These are phyloP conservation scores for Tinea pellionella DNA, from an alignment of 2,888 invertebrate species.

Conservation along the genomic window DNA sequence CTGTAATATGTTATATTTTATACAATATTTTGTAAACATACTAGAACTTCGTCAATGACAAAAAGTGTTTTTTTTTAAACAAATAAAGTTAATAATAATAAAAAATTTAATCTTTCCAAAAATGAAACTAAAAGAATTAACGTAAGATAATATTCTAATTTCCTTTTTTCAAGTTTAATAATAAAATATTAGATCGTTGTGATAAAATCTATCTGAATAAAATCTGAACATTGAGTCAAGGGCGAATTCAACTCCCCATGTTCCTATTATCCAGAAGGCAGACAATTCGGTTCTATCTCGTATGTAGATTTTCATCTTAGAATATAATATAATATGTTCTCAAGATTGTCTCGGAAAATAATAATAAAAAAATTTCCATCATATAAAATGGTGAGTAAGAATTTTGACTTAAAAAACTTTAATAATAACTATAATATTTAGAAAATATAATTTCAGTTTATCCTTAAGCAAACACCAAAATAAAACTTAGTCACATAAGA, in stretches of 20 bases:
- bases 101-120: no score
- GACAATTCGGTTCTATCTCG: conserved; percentile 29
- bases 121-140: no score
- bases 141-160: neutral
- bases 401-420: no score
- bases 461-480: neutral
- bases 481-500: neutral
- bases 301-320: conserved; percentile 26
- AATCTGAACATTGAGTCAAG: conserved; percentile 13
- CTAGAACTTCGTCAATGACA: no score
- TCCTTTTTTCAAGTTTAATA: neutral
- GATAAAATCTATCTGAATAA: neutral
- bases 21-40: no score
- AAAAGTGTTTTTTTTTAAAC: no score
- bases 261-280: conserved; percentile 25
- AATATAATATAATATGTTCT: conserved; percentile 30
- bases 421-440: no score
- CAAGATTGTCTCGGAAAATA: conserved; percentile 23
- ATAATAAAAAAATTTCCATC: conserved; percentile 18
- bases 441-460: no score
- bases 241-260: conserved; percentile 21
- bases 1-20: no score
- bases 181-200: neutral
- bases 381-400: neutral
- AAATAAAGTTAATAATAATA: no score